Evolutionary conservation across 1,140 invertebrate species (phyloP).

Genomic region (Antheraea mylitta): DNA sequence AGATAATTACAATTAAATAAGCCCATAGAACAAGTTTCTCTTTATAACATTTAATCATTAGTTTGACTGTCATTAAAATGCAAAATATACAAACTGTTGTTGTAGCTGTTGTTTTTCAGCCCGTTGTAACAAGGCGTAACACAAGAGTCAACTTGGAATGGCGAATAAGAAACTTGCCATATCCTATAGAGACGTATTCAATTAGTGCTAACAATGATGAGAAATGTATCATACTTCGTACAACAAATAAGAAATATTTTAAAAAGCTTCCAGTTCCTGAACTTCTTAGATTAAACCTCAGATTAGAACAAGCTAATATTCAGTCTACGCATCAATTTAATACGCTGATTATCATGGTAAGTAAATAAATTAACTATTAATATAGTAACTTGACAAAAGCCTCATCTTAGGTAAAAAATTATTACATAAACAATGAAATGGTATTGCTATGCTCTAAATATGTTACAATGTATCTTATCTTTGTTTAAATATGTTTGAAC

Average conservation of each 20-base stretch:
- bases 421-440: too few species aligned
- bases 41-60: too few species aligned
- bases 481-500: too few species aligned
- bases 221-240: slow-evolving; percentile 83
- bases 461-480: too few species aligned
- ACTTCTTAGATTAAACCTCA: slow-evolving; percentile 82
- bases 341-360: slow-evolving; percentile 88
- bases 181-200: slow-evolving; percentile 84
- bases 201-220: slow-evolving; percentile 82
- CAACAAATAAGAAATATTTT: slow-evolving; percentile 90
- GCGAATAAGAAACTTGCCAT: slow-evolving; percentile 89
- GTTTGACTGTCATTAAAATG: not conserved
- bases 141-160: slow-evolving; percentile 88
- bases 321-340: slow-evolving; percentile 85
- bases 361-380: slow-evolving; percentile 27
- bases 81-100: not conserved
- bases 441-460: too few species aligned
- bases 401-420: too few species aligned
- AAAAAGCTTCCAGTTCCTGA: slow-evolving; percentile 87
- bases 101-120: too few species aligned
- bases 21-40: too few species aligned
- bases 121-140: slow-evolving; percentile 83
- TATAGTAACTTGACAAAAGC: too few species aligned
- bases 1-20: not conserved
- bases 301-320: slow-evolving; percentile 82